These are phyloP conservation scores for Listronotus oregonensis DNA, from an alignment of 1,140 invertebrate species.

Conservation along the genomic window DNA sequence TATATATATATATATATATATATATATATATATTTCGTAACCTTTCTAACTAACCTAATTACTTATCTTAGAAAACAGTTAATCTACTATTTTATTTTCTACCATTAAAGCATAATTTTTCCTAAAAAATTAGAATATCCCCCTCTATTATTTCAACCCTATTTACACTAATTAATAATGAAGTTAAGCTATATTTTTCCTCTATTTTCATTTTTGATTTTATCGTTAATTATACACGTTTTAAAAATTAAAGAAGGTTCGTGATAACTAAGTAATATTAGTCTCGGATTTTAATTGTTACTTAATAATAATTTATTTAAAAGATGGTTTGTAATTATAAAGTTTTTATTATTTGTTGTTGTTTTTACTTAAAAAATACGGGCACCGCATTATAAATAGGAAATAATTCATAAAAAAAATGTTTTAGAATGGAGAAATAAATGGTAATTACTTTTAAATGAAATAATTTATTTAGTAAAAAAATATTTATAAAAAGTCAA, in stretches of 20 bases:
- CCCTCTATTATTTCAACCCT: not conserved
- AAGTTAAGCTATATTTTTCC: conserved; percentile 1
- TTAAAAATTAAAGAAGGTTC: conserved; percentile 7
- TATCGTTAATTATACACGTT: conserved; percentile 2
- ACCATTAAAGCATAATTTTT: not conserved
- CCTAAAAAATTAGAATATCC: not conserved
- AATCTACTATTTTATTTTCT: not conserved
- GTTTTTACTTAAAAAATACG: not conserved
- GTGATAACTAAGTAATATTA: conserved; percentile 8
- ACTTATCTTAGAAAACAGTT: not conserved
- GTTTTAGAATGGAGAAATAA: too few species aligned
- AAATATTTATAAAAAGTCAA: too few species aligned
- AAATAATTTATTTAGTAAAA: too few species aligned
- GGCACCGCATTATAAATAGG: conserved; percentile 2
- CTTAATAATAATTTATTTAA: conserved; percentile 4
- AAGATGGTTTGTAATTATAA: conserved; percentile 8
- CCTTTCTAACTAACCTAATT: not conserved
- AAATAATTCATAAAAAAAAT: not conserved
- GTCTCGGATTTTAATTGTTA: conserved; percentile 9
- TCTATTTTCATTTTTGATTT: conserved; percentile 4
- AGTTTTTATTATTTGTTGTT: conserved; percentile 1
- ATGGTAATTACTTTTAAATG: too few species aligned
- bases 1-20: too few species aligned
- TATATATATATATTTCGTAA: too few species aligned
- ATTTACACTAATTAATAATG: conserved; percentile 10